A percentile compares a stretch with the other conserved stretches of the same genome.
These are phyloP conservation scores for Hyalella azteca DNA, from an alignment of 2,888 invertebrate species.

Conservation along the genomic window DNA sequence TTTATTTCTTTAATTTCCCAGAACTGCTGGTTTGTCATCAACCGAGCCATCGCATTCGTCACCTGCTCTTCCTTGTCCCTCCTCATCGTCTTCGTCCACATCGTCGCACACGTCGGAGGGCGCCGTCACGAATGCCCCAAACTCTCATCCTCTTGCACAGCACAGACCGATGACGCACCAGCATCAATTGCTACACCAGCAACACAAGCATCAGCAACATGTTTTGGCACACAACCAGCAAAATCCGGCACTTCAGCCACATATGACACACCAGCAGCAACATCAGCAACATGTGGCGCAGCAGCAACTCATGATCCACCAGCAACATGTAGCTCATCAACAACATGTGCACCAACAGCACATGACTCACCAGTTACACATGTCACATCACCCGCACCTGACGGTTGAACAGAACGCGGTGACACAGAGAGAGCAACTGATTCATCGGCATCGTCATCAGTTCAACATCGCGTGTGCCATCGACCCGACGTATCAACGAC, in stretches of 20 bases:
- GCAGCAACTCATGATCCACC: neutral
- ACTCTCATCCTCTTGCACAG: neutral
- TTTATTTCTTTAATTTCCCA: too few species aligned
- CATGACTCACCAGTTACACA: too few species aligned
- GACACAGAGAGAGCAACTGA: neutral
- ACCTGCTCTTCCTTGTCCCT: neutral
- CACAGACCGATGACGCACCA: neutral
- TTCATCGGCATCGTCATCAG: neutral
- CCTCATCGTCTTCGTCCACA: neutral
- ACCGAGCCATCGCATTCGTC: neutral
- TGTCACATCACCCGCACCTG: too few species aligned
- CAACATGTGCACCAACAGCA: neutral
- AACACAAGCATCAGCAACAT: neutral
- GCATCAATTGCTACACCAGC: neutral
- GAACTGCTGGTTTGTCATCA: too few species aligned
- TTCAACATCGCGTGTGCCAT: conserved; percentile 72
- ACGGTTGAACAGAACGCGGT: neutral
- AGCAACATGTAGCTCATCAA: neutral
- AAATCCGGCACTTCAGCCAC: neutral
- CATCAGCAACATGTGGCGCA: neutral
- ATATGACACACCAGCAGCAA: neutral
- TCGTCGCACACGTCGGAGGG: neutral
- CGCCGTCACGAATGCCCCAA: neutral
- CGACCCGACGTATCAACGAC: conserved; percentile 71
- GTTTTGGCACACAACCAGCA: too few species aligned